These are phyloP conservation scores for Macrostomum lignano DNA, from an alignment of 1,140 invertebrate genomes.

Conservation along the genomic window DNA sequence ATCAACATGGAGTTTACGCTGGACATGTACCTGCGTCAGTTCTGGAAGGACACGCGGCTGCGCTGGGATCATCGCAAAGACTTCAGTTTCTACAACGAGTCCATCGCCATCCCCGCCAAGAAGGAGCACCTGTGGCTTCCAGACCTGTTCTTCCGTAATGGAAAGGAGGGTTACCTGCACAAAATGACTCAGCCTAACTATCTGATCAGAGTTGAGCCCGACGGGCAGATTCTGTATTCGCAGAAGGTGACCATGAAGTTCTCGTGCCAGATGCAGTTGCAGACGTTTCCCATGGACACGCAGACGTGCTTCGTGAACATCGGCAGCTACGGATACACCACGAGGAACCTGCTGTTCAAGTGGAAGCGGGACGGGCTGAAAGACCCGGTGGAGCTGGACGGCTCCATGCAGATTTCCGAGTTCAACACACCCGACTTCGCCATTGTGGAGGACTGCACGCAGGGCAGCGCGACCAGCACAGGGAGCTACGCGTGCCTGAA, in stretches of 20 bases:
- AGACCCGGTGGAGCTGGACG: constrained; percentile 6
- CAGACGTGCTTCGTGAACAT: constrained; percentile 9
- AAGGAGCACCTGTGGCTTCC: constrained; percentile 34
- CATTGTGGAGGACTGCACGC: constrained; percentile 3
- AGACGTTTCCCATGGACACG: constrained; percentile 9
- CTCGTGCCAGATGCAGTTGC: constrained; percentile 8
- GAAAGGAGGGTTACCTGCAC: constrained; percentile 31
- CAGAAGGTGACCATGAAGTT: constrained; percentile 8
- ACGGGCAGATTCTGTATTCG: constrained; percentile 35
- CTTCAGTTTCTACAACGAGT: constrained; percentile 39
- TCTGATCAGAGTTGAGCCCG: constrained; percentile 35
- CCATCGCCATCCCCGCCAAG: neutral
- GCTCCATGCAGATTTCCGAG: constrained; percentile 5
- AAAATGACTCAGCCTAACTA: constrained; percentile 34
- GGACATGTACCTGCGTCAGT: constrained; percentile 6
- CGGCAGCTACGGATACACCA: constrained; percentile 8
- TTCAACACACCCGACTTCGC: constrained; percentile 5
- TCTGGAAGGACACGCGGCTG: constrained; percentile 5
- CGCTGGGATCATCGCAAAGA: neutral
- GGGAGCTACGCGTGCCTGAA: constrained; percentile 24
- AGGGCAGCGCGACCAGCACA: neutral
- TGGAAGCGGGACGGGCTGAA: constrained; percentile 5
- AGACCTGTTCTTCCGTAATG: constrained; percentile 38
- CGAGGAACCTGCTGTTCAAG: constrained; percentile 2
- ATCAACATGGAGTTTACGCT: constrained; percentile 4